These are phyloP conservation scores for Acanthurus leucopareius DNA, from an alignment of 2,797 vertebrate species.

Conservation along the genomic window DNA sequence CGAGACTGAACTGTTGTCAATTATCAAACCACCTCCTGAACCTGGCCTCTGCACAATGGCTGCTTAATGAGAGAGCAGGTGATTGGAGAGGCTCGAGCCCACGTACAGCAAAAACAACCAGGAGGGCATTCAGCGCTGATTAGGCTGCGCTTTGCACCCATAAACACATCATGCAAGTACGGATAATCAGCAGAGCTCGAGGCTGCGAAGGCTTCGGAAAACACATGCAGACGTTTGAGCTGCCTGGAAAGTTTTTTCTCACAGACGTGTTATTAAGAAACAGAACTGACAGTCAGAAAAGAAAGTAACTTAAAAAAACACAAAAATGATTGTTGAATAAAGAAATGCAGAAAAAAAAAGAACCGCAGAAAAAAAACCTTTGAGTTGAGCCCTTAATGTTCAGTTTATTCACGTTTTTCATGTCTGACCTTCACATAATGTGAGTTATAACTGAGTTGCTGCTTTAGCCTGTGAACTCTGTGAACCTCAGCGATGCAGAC, in stretches of 20 bases:
- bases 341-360: background rate
- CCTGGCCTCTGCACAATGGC: conserved; percentile 53
- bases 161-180: conserved; percentile 8
- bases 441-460: background rate
- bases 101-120: conserved; percentile 37
- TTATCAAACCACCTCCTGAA: conserved; percentile 69
- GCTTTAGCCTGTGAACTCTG: too few relatives aligned
- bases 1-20: conserved; percentile 62
- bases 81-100: conserved; percentile 61
- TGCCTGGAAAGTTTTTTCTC: conserved; percentile 6
- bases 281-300: background rate
- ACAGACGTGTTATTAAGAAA: background rate
- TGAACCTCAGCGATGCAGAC: too few relatives aligned
- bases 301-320: background rate
- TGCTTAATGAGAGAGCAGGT: conserved; percentile 72
- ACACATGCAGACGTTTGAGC: background rate
- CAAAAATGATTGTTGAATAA: too few relatives aligned
- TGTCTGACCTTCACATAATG: too few relatives aligned
- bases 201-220: conserved; percentile 26
- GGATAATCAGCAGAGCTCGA: conserved; percentile 44
- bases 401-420: background rate
- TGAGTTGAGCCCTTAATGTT: background rate
- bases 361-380: too few relatives aligned
- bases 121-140: conserved; percentile 58
- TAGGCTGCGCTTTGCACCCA: conserved; percentile 42